These are phyloP conservation scores for Bombylius discolor DNA, from an alignment of 2,888 invertebrate genomes.

Conservation along the genomic window DNA sequence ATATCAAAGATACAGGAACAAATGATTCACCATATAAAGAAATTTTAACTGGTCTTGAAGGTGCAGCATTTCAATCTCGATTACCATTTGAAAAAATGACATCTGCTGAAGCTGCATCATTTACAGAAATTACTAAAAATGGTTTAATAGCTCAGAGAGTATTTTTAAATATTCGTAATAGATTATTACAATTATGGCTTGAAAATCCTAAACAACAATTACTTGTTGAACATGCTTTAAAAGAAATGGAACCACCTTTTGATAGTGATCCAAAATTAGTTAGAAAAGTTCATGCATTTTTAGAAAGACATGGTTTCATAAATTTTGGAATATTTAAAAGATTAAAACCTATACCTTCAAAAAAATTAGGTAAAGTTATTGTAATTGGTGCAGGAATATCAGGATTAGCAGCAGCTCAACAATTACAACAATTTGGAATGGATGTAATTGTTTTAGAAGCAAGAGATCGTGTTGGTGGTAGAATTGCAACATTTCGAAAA, in stretches of 20 bases:
- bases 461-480: conserved; percentile 87
- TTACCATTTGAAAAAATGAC: conserved; percentile 91
- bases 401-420: conserved; percentile 87
- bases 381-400: conserved; percentile 65
- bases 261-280: conserved; percentile 81
- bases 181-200: conserved; percentile 86
- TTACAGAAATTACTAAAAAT: conserved; percentile 78
- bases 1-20: conserved; percentile 7
- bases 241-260: conserved; percentile 78
- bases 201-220: conserved; percentile 89
- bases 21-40: conserved; percentile 21
- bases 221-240: conserved; percentile 64
- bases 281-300: conserved; percentile 73
- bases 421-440: conserved; percentile 89
- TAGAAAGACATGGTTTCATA: conserved; percentile 92
- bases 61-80: conserved; percentile 86
- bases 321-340: conserved; percentile 95
- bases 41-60: conserved; percentile 51
- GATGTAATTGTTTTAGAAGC: conserved; percentile 83
- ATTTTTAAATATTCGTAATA: conserved; percentile 82
- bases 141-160: conserved; percentile 73
- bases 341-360: conserved; percentile 53
- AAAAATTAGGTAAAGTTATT: conserved; percentile 51
- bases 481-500: conserved; percentile 92
- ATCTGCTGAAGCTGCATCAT: conserved; percentile 82